Evolutionary conservation across 2,797 vertebrate genomes (phyloP).

Genomic region (Onychomys leucogaster): DNA sequence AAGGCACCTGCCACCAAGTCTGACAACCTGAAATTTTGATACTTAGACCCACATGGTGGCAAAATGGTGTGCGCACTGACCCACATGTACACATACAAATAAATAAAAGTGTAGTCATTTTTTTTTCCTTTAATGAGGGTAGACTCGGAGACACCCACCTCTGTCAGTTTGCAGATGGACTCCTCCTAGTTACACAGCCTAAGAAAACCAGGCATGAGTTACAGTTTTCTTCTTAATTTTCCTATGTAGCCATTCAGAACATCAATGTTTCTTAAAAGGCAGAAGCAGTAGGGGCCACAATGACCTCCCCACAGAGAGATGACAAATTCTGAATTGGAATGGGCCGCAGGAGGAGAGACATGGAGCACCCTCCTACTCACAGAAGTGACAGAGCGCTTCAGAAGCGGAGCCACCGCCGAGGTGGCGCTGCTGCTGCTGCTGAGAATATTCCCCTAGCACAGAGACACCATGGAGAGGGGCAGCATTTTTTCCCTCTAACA

Average conservation of each 20-base stretch:
- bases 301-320: neutral
- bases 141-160: neutral
- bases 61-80: too few relatives aligned
- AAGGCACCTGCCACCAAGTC: neutral
- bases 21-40: neutral
- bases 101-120: neutral
- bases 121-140: neutral
- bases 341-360: neutral
- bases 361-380: neutral
- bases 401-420: rapidly evolving
- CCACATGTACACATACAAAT: neutral
- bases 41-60: neutral
- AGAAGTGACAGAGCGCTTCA: neutral
- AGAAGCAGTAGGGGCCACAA: neutral
- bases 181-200: neutral
- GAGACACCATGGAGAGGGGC: neutral
- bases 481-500: conserved; percentile 32
- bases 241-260: neutral
- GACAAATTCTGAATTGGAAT: neutral
- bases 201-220: neutral
- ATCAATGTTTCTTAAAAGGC: neutral
- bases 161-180: neutral
- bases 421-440: rapidly evolving
- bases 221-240: neutral
- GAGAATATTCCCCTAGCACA: neutral